Evolutionary conservation across 2,888 invertebrate species (phyloP).

Genomic region (Abrostola triplasia): DNA sequence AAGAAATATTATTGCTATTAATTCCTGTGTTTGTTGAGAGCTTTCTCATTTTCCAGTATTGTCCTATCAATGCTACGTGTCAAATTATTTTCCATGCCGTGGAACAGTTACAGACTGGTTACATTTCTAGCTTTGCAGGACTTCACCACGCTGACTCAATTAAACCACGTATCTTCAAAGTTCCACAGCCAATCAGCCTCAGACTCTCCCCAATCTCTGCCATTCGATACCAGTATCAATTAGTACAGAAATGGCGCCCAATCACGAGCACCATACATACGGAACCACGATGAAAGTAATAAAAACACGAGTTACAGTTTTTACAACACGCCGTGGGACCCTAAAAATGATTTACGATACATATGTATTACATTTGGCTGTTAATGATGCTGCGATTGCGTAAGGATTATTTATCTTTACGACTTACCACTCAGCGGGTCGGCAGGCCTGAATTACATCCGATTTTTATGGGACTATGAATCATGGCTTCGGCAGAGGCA

Average conservation of each 20-base stretch:
- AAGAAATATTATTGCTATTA: no score
- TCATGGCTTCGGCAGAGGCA: conserved; percentile 33
- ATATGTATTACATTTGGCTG: conserved; percentile 47
- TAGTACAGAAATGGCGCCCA: conserved; percentile 20
- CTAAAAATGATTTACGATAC: conserved; percentile 55
- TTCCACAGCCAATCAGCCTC: not conserved
- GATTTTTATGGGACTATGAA: conserved; percentile 44
- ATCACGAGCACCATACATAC: conserved; percentile 44
- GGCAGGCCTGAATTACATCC: conserved; percentile 35
- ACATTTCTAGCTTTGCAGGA: no score
- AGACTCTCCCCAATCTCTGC: conserved; percentile 15
- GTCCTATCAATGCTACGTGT: no score
- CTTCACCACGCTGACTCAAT: no score
- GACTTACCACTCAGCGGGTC: conserved; percentile 48
- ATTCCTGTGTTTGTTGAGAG: no score
- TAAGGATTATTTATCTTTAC: conserved; percentile 53
- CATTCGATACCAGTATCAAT: conserved; percentile 29
- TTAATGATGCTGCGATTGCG: conserved; percentile 49
- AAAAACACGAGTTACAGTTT: conserved; percentile 52
- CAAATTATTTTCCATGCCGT: no score
- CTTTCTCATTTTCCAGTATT: no score
- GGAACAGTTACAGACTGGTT: no score
- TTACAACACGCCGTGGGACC: conserved; percentile 52
- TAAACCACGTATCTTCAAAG: no score
- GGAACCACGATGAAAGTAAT: conserved; percentile 48